Evolutionary conservation across 2,113 vertebrate species (phyloP).

Genomic region (Orthonyx spaldingii): DNA sequence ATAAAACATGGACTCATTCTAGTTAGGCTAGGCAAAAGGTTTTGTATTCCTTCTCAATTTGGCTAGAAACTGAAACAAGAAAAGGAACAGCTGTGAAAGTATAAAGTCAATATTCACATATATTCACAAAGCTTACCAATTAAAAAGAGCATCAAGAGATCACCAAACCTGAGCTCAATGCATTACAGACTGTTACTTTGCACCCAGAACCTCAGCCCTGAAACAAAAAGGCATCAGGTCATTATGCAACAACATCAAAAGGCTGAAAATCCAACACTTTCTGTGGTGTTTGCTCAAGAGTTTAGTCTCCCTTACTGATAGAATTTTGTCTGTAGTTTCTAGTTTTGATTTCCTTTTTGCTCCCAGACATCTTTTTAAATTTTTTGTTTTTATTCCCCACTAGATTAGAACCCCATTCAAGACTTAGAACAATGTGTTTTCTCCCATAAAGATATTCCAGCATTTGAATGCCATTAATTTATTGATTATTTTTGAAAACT

Average conservation of each 20-base stretch:
- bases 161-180: not conserved
- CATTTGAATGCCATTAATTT: not conserved
- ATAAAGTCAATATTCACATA: not conserved
- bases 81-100: not conserved
- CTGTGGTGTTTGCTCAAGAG: not conserved
- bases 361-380: not conserved
- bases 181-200: not conserved
- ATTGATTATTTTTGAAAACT: not conserved
- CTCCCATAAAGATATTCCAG: not conserved
- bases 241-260: not conserved
- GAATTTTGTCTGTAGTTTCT: not conserved
- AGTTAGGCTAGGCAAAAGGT: not conserved
- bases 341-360: not conserved
- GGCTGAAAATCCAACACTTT: not conserved
- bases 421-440: not conserved
- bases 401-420: not conserved
- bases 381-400: not conserved
- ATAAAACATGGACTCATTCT: not conserved
- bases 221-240: not conserved
- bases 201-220: not conserved
- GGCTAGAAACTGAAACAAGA: not conserved
- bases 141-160: not conserved
- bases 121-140: not conserved
- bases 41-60: not conserved
- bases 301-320: not conserved